phyloP scores from a whole-genome alignment of 2,113 vertebrate species.

The Microtus pennsylvanicus region DNA sequence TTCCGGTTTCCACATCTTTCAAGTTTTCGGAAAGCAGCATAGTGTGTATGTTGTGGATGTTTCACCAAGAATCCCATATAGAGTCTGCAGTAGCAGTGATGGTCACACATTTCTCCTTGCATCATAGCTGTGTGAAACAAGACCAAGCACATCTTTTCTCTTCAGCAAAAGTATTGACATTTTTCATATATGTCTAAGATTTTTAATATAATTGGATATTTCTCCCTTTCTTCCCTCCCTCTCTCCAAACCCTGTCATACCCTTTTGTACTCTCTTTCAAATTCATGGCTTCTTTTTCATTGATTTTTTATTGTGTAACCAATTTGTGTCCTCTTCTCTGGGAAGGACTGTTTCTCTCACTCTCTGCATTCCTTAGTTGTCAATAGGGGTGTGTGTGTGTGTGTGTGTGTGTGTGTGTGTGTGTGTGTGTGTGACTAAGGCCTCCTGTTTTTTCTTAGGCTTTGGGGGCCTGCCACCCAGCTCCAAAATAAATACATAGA shows the following conservation, averaged over 20 bases:
- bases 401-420: too few relatives aligned
- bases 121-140: neutral
- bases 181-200: neutral
- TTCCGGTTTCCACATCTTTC: neutral
- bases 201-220: neutral
- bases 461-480: too few relatives aligned
- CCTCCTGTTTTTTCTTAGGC: too few relatives aligned
- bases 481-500: too few relatives aligned
- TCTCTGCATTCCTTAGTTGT: too few relatives aligned
- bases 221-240: neutral
- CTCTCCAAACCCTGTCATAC: neutral
- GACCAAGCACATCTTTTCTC: neutral
- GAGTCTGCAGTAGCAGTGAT: neutral
- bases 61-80: neutral
- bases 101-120: neutral
- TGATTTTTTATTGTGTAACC: too few relatives aligned
- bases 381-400: too few relatives aligned
- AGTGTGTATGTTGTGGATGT: rapidly evolving
- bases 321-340: too few relatives aligned
- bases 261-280: too few relatives aligned
- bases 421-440: too few relatives aligned
- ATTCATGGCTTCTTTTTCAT: too few relatives aligned
- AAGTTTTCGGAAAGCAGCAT: neutral
- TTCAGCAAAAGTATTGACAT: neutral
- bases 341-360: too few relatives aligned